Evolutionary conservation across 2,797 vertebrate species (phyloP), one percentile per base, ranked within the genome.

Genomic region (Coracias cyanogaster): DNA sequence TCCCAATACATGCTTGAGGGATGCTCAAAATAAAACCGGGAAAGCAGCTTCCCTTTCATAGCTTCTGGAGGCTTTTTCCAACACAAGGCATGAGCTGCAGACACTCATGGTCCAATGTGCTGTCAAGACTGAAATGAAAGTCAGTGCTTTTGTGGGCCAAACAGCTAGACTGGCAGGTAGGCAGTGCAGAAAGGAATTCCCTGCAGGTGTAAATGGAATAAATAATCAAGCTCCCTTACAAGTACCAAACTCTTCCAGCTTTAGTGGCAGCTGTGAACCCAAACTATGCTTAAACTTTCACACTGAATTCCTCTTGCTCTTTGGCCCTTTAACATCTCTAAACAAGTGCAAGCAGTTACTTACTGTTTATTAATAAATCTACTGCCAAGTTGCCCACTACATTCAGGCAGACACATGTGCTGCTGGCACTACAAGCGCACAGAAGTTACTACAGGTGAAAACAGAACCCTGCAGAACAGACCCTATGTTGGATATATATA

Each of bases 181-280:
- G 74, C 43, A 82, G 66, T 31, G 21, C 35, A 89, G 74, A 92
- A 95, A 89, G 61, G 67, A 91, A 94, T 82, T 85, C 79, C 78
- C 66, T 82, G 55, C 54, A 86, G 81, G 66, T 86, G 24, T 73
- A 93, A 96, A 92, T 37, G 64, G 82, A 94, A 80, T 79, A 95
- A 94, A 93, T 74, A 71, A 80, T 49, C 39, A n/a, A 46, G 41
- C 51, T 78, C 43, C 24, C 43, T 84, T 48, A 39, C 24, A 64
- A 62, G 39, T 11, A 86, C 29, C 80, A 45, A 55, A 62, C 29
- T 83, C 37, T 78, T 78, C 66, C 76, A 95, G 85, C 31, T 82
- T 61, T 28, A 90, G 52, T 45, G 60, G 39, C 66, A 96, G 82
- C 76, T 86, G 77, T 45, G 76, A 92, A 86, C 48, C 41, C 73